These are phyloP conservation scores for Hyposmocoma kahamanoa DNA, from an alignment of 1,140 invertebrate species.

Conservation along the genomic window DNA sequence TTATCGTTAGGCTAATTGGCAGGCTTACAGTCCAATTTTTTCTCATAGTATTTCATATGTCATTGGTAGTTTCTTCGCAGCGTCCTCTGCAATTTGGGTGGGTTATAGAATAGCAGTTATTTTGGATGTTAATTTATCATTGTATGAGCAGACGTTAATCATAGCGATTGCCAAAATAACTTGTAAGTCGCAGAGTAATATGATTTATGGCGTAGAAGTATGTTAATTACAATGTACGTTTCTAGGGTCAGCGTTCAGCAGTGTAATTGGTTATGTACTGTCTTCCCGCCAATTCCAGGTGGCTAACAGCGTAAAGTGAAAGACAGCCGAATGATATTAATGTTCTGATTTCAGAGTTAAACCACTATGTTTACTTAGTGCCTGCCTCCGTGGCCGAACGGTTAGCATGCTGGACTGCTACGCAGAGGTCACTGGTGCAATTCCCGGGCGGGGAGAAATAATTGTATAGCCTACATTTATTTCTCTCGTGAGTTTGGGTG, in stretches of 20 bases:
- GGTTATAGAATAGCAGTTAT: conserved; percentile 54
- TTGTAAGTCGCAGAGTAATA: conserved; percentile 41
- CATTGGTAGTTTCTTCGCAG: neutral
- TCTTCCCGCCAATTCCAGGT: no score
- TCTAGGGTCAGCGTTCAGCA: conserved; percentile 29
- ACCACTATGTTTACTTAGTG: no score
- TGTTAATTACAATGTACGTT: conserved; percentile 47
- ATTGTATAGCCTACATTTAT: no score
- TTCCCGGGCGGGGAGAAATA: no score
- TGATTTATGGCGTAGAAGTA: conserved; percentile 51
- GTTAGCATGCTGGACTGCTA: no score
- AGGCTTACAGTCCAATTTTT: neutral
- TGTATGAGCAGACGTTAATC: conserved; percentile 51
- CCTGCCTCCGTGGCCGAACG: no score
- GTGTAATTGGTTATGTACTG: no score
- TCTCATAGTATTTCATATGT: neutral
- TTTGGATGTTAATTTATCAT: conserved; percentile 61
- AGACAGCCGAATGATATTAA: no score
- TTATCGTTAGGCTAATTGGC: neutral
- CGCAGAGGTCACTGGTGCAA: no score
- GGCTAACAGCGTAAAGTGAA: no score
- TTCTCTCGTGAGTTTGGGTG: no score
- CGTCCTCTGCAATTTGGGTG: conserved; percentile 1
- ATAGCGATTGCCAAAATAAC: conserved; percentile 67
- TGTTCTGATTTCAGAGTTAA: no score